phyloP scores from a whole-genome alignment of 2,113 vertebrate genomes.

The Oryctolagus cuniculus region DNA sequence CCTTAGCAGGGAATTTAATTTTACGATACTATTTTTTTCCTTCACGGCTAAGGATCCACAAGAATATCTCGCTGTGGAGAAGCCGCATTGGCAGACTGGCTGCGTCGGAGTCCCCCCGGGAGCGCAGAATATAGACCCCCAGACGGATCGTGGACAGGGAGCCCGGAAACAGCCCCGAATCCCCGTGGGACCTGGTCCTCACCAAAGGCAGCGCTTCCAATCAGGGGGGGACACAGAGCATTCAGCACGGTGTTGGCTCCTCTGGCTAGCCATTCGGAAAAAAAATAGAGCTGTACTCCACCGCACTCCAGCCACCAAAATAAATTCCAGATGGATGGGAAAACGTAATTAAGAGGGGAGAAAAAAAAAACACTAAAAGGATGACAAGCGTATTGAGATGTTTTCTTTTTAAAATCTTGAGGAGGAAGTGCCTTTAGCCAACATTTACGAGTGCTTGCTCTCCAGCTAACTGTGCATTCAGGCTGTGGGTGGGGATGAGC shows the following conservation, averaged over 20 bases:
- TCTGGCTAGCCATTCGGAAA: constrained; percentile 27
- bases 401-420: constrained; percentile 5
- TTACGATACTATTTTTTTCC: background rate
- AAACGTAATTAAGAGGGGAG: constrained; percentile 18
- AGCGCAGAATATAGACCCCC: constrained; percentile 25
- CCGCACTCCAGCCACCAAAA: constrained; percentile 52
- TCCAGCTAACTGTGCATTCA: background rate
- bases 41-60: constrained; percentile 7
- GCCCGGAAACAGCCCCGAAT: constrained; percentile 56
- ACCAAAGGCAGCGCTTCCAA: constrained; percentile 47
- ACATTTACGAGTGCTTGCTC: background rate
- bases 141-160: constrained; percentile 17
- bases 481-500: too few relatives aligned
- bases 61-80: background rate
- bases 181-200: background rate
- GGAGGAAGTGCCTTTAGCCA: constrained; percentile 52
- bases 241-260: constrained; percentile 49
- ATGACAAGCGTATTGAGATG: background rate
- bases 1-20: constrained; percentile 5
- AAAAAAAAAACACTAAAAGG: background rate
- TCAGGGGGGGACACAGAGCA: background rate
- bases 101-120: constrained; percentile 51
- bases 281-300: constrained; percentile 63
- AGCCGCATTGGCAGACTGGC: constrained; percentile 26
- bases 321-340: constrained; percentile 63